Base-by-base conservation (phyloP, 2,888 invertebrate species). In the Lasioglossum figueresi region DNA sequence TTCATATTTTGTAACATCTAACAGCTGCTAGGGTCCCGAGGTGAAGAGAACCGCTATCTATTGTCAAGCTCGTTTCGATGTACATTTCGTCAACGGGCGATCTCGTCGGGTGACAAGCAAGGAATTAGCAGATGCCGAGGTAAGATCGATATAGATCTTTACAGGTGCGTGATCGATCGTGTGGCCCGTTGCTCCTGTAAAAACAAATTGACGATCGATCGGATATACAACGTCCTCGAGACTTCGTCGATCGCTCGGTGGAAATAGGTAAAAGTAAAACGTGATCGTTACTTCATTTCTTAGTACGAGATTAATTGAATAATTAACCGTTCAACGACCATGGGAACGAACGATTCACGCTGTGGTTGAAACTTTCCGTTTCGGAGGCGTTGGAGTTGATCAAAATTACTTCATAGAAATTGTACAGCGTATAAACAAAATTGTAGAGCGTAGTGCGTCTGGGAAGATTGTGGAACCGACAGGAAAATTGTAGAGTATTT, bases 61-160 rank as follows among this genome's bases (percentile, higher is more conserved):
- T 80, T n/a, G 52, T n/a, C 3, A 23, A 10, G 52, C 48, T 34
- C n/a, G 72, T 80, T 80, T 45, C 10, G 23, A 23, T 1, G 63
- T 14, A 45, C 37, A 45, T 83, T 37, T 52, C 81, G 43, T 48
- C 48, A 23, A 63, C 37, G 27, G 14, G 0, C 0, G 27, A 23
- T 37, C 12, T 2, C 34, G 40, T 59, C 70, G 40, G 45, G 37
- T 16, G 71, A 59, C n/a, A 14, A 16, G 8, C 10, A 3, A 23
- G 52, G 23, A 10, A 23, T 23, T 10, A 52, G 0, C 10, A 10
- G 52, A 23, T 52, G 23, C 37, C 73, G 23, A 82, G 68, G 79
- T 68, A 27, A 68, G 19, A 16, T 45, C 0, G 3, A 48, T 66
- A 19, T 27, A 16, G 63, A 66, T 66, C 45, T 63, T 48, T 27